Evolutionary conservation across 2,888 invertebrate species (phyloP).

Genomic region (Oscheius sp.): DNA sequence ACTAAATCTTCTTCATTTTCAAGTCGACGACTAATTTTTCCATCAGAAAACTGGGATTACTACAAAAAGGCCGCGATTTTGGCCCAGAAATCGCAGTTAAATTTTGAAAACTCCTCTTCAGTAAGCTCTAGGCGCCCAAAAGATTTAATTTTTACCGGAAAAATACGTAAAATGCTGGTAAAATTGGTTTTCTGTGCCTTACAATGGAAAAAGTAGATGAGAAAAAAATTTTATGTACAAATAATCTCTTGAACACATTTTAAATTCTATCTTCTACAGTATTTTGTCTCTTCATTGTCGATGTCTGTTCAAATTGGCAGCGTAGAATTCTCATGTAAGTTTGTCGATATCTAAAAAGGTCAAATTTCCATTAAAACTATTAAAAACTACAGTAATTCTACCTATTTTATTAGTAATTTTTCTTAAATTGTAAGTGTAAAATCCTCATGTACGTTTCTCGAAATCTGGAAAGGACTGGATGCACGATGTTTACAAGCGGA

Average conservation of each 20-base stretch:
- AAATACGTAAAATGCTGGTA: no score
- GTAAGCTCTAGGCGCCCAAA: no score
- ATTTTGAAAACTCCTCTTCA: no score
- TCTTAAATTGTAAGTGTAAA: slow-evolving; percentile 7
- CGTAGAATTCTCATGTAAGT: slow-evolving; percentile 32
- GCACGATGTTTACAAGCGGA: not conserved
- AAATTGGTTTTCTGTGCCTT: no score
- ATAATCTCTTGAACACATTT: not conserved
- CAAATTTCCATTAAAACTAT: not conserved
- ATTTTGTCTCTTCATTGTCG: not conserved
- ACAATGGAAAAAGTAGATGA: no score
- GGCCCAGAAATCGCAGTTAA: no score
- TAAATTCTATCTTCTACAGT: slow-evolving; percentile 33
- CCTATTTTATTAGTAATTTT: not conserved
- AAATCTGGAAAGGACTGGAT: not conserved
- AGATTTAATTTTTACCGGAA: no score
- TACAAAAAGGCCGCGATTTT: no score
- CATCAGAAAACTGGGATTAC: no score
- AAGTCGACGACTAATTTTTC: no score
- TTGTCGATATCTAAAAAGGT: slow-evolving; percentile 20
- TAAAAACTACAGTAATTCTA: not conserved
- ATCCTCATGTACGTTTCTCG: slow-evolving; percentile 15
- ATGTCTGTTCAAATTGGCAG: slow-evolving; percentile 2
- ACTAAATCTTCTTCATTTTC: no score
- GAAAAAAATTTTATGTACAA: no score